Evolutionary conservation across 1,140 invertebrate genomes (phyloP).

Genomic region (Latrodectus geometricus): DNA sequence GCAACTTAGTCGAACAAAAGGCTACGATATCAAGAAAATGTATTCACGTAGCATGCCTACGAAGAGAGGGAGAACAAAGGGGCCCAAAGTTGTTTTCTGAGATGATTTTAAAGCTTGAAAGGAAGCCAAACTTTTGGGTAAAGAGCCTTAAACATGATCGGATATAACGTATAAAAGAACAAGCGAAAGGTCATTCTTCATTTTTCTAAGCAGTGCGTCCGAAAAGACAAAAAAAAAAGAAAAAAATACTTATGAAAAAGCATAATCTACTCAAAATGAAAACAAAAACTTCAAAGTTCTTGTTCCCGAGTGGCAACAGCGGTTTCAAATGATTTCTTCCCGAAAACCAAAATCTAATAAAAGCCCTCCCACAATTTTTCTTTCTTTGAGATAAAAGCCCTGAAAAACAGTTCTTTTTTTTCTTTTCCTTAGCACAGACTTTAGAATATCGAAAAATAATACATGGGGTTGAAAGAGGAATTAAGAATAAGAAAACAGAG

Average conservation of each 20-base stretch:
- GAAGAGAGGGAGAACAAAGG: neutral
- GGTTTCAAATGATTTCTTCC: slow-evolving; percentile 9
- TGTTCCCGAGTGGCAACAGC: slow-evolving; percentile 5
- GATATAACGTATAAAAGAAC: neutral
- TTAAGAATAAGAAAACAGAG: neutral
- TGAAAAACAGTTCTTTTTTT: neutral
- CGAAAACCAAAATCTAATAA: slow-evolving; percentile 4
- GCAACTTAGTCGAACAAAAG: neutral
- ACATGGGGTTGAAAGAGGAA: neutral
- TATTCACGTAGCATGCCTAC: neutral
- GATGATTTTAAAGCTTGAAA: slow-evolving; percentile 27
- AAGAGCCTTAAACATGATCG: neutral
- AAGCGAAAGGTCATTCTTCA: slow-evolving; percentile 3
- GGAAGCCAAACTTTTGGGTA: neutral
- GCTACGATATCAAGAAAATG: neutral
- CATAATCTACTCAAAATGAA: slow-evolving; percentile 7
- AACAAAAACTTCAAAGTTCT: slow-evolving; percentile 11
- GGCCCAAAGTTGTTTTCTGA: neutral
- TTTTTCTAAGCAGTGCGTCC: slow-evolving; percentile 4
- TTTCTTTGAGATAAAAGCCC: neutral
- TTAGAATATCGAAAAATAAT: slow-evolving; percentile 3
- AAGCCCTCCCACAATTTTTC: neutral
- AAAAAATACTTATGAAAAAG: slow-evolving; percentile 1
- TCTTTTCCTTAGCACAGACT: neutral
- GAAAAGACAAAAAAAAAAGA: neutral